Evolutionary conservation across 2,888 invertebrate genomes (phyloP).

Genomic region (Cryptosula pallasiana): DNA sequence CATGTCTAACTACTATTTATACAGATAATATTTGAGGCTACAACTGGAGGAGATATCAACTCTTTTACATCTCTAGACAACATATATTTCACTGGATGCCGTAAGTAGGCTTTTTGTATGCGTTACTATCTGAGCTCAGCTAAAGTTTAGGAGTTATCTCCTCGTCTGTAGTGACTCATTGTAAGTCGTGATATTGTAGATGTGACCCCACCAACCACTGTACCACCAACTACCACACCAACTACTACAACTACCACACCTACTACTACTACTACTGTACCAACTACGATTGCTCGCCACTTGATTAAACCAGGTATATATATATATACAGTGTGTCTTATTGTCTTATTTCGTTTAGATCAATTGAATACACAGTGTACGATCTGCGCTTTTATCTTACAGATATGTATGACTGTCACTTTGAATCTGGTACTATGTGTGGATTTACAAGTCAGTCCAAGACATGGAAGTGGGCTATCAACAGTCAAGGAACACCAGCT

Average conservation of each 20-base stretch:
- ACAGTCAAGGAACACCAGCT: not conserved
- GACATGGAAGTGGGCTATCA: not conserved
- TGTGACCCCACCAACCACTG: not conserved
- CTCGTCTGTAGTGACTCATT: no score
- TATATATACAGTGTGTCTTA: no score
- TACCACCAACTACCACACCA: not conserved
- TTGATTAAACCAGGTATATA: not conserved
- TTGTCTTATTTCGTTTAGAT: no score
- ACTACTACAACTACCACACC: not conserved
- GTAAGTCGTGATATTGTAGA: not conserved
- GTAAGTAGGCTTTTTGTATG: no score
- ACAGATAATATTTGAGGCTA: not conserved
- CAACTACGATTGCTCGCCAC: not conserved
- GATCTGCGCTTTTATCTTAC: no score
- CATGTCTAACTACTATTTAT: no score
- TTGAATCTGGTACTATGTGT: not conserved
- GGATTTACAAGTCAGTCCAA: not conserved
- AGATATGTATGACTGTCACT: constrained; percentile 21
- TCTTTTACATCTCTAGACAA: not conserved
- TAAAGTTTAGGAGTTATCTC: no score
- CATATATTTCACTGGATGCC: not conserved
- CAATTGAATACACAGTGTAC: no score
- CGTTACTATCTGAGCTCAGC: no score
- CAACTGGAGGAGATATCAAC: not conserved
- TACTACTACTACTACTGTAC: not conserved